Percentiles rank a stretch among this genome's conserved stretches.
These are phyloP conservation scores for Stenodema calcarata DNA, from an alignment of 2,888 invertebrate species.

Conservation along the genomic window DNA sequence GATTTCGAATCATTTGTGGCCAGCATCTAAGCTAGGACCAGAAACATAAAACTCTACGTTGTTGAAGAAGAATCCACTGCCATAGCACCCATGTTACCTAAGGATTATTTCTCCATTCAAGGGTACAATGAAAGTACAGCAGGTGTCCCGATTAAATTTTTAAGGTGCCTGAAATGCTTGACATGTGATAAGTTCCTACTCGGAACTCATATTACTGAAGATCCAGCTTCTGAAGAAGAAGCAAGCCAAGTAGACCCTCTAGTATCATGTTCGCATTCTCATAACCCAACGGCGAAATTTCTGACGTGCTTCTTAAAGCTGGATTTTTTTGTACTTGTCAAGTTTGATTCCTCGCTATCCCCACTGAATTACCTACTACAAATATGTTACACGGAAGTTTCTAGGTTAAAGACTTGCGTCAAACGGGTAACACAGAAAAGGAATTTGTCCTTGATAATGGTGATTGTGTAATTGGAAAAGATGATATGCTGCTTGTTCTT, in stretches of 20 bases:
- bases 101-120: too few relatives aligned
- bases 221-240: neutral
- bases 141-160: neutral
- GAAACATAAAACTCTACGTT: constrained; percentile 16
- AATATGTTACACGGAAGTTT: neutral
- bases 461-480: neutral
- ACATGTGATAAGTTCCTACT: neutral
- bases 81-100: constrained; percentile 1
- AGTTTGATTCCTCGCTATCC: neutral
- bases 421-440: neutral
- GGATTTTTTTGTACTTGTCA: neutral
- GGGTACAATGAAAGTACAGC: too few relatives aligned
- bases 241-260: neutral
- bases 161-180: neutral
- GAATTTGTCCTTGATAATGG: neutral
- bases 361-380: neutral
- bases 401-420: neutral
- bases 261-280: neutral
- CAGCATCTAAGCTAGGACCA: neutral
- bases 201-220: neutral
- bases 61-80: neutral
- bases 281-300: neutral
- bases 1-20: neutral
- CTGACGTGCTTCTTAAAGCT: neutral
- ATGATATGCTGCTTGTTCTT: neutral